Percentiles rank a stretch among this genome's conserved stretches.
These are phyloP conservation scores for Acromyrmex heyeri DNA, from an alignment of 1,140 invertebrate species.

Conservation along the genomic window DNA sequence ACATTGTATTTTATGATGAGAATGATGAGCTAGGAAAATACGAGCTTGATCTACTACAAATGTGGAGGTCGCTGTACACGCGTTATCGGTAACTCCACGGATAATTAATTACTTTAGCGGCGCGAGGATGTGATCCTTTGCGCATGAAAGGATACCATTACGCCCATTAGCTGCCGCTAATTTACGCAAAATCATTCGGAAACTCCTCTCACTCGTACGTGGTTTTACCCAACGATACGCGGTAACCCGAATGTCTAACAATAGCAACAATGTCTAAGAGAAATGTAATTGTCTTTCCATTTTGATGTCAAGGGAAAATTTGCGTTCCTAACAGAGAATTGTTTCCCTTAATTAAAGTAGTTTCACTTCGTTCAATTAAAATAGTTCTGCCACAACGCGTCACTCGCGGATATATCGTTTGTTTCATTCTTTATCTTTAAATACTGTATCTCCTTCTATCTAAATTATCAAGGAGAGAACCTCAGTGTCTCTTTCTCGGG, in stretches of 20 bases:
- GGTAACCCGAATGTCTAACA: background rate
- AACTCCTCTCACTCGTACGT: background rate
- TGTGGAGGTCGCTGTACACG: background rate
- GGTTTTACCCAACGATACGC: background rate
- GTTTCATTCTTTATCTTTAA: constrained; percentile 23
- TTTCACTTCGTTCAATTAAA: constrained; percentile 60
- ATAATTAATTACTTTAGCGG: constrained; percentile 62
- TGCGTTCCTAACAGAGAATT: constrained; percentile 26
- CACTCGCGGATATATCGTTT: constrained; percentile 5
- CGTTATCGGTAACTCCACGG: constrained; percentile 33
- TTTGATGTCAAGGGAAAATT: constrained; percentile 19
- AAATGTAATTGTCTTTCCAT: constrained; percentile 52
- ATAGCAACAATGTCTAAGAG: constrained; percentile 14
- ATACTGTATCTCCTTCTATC: background rate
- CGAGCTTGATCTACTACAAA: constrained; percentile 26
- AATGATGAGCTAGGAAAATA: constrained; percentile 33
- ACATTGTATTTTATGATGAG: constrained; percentile 24
- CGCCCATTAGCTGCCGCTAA: constrained; percentile 46
- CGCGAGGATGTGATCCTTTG: constrained; percentile 52
- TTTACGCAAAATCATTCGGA: constrained; percentile 62
- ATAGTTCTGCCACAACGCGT: constrained; percentile 24
- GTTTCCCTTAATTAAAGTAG: constrained; percentile 61
- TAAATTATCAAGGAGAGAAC: background rate
- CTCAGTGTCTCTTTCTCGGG: background rate
- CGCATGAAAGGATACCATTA: constrained; percentile 57